Percentiles rank a stretch among this genome's conserved stretches.
phyloP scores from a whole-genome alignment of 2,888 invertebrate genomes.

The Ichneumoninae sp. region DNA sequence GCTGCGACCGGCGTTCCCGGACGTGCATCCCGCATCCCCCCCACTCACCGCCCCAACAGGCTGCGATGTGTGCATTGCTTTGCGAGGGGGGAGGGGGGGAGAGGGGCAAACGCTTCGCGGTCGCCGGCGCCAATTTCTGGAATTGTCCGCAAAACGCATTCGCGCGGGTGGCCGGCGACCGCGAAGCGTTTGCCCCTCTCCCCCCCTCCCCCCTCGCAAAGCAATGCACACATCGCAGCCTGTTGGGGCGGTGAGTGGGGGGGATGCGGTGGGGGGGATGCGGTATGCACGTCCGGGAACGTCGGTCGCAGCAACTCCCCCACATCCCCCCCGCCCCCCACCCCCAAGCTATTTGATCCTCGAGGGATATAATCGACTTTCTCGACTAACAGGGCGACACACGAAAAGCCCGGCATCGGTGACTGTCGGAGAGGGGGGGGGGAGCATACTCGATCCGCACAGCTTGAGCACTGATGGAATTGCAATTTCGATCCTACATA shows the following conservation, averaged over 20 bases:
- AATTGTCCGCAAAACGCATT: conserved; percentile 70
- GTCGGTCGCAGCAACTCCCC: conserved; percentile 51
- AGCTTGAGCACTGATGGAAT: conserved; percentile 56
- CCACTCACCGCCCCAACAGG: too few relatives aligned
- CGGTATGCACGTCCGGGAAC: conserved; percentile 59
- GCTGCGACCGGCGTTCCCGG: too few relatives aligned
- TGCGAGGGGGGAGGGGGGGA: too few relatives aligned
- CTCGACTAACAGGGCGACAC: conserved; percentile 49
- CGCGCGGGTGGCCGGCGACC: conserved; percentile 58
- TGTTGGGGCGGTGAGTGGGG: conserved; percentile 45
- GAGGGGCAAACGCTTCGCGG: too few relatives aligned
- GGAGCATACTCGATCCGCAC: conserved; percentile 33
- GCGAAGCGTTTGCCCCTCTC: conserved; percentile 49
- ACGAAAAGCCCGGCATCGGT: conserved; percentile 52
- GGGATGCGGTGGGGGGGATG: too few relatives aligned
- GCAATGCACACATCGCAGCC: conserved; percentile 59
- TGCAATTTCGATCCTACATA: conserved; percentile 57
- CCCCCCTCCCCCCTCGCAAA: conserved; percentile 53
- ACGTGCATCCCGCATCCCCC: too few relatives aligned
- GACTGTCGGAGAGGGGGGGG: background rate
- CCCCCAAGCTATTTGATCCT: conserved; percentile 63
- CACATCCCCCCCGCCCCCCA: too few relatives aligned
- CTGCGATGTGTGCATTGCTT: too few relatives aligned
- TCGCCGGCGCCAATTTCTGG: too few relatives aligned
- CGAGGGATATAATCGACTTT: conserved; percentile 65